Base-by-base conservation (phyloP, 2,113 vertebrate species). In the Struthio camelus region DNA sequence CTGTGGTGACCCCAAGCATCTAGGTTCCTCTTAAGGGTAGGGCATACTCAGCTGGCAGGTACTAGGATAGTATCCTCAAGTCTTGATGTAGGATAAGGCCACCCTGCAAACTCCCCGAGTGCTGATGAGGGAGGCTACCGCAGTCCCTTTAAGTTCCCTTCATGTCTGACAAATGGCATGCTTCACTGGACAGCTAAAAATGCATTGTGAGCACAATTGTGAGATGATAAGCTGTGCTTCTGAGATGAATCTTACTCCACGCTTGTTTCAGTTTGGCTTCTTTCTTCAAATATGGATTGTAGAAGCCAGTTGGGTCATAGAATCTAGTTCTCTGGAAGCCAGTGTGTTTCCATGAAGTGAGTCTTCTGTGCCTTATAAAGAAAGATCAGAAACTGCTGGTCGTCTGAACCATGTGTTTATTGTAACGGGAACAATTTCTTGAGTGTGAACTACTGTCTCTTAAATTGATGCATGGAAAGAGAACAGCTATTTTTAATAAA, bases 51-150 rank as follows among this genome's bases (percentile, higher is more conserved):
- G 34, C 40, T 15, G 53, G 14, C 24, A 7, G 34, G 4, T 32
- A 5, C 24, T 36, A 46, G 32, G 40, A 8, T 17, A 2, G 1
- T 1, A 5, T 82, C 28, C 16, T 17, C 59, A 15, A 54, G 8
- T 66, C 40, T 53, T 12, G 18, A 11, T 16, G 40, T 13, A 14
- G 28, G 56, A 11, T 32, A 58, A 90, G 36, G 10, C 32, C 13
- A 2, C 0, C 1, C 28, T 34, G n/a, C 22, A 18, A 2, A 18
- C 28, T 28, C n/a, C 28, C 77, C 30, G 38, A 38, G 46, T 42
- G 44, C 40, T 75, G 79, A 7, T 58, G 51, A 27, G 32, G 79
- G 46, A 81, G 30, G 19, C 19, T 34, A 0, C 9, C 25, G 7
- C 25, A 44, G 2, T n/a, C 30, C 38, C 44, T 14, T 34, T 36